phyloP scores from a whole-genome alignment of 1,140 invertebrate genomes.

The Hypothenemus hampei region DNA sequence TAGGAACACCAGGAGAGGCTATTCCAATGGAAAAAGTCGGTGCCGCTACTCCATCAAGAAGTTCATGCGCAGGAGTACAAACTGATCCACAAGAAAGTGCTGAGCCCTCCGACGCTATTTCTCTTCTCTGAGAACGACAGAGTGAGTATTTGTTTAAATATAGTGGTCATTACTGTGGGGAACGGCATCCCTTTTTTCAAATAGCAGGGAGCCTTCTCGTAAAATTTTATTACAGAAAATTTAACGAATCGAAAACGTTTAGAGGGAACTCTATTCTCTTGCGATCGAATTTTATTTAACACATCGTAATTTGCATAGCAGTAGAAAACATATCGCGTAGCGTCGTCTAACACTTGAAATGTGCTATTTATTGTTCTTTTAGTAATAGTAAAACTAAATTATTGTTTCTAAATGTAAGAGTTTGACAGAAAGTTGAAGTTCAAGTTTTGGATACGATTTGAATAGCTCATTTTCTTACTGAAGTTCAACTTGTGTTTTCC shows the following conservation, averaged over 20 bases:
- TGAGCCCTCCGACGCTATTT: conserved; percentile 32
- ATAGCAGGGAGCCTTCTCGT: not conserved
- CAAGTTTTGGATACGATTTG: no score
- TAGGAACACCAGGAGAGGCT: conserved; percentile 28
- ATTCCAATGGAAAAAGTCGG: conserved; percentile 35
- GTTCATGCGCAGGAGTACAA: conserved; percentile 33
- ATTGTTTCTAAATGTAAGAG: no score
- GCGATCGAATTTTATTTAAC: no score
- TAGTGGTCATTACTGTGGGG: not conserved
- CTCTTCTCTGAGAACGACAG: conserved; percentile 31
- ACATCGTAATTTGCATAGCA: no score
- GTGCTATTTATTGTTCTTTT: no score
- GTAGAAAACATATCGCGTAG: no score
- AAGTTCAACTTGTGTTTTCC: no score
- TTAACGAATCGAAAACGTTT: conserved; percentile 12
- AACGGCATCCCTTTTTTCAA: conserved; percentile 1
- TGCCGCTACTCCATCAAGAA: conserved; percentile 34
- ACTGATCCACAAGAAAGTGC: conserved; percentile 32
- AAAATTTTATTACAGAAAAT: conserved; percentile 10
- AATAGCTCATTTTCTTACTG: no score
- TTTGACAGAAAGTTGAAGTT: no score
- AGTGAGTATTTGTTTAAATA: conserved; percentile 13
- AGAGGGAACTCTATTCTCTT: no score
- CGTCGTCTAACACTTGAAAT: no score
- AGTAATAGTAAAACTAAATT: no score